These are phyloP conservation scores for Gavialis gangeticus DNA, from an alignment of 2,113 vertebrate species.

Conservation along the genomic window DNA sequence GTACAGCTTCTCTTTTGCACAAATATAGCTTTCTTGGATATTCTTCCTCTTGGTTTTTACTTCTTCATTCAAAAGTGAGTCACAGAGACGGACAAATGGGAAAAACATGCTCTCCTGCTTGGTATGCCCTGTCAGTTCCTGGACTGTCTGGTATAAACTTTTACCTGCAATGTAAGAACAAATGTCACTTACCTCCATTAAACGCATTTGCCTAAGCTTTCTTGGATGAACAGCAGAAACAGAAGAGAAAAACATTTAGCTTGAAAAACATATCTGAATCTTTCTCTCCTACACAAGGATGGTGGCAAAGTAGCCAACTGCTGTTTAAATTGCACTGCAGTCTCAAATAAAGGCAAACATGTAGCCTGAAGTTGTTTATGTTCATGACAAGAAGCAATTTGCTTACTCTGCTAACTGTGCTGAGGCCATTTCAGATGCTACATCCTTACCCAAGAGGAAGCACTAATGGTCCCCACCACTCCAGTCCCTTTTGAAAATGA, in stretches of 20 bases:
- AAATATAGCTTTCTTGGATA: no score
- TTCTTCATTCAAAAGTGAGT: neutral
- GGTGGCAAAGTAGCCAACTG: neutral
- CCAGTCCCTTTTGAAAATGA: neutral
- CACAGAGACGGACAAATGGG: neutral
- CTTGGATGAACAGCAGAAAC: neutral
- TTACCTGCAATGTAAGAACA: neutral
- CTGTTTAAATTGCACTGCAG: neutral
- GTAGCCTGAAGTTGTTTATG: neutral
- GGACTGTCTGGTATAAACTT: neutral
- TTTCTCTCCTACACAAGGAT: neutral
- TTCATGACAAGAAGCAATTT: neutral
- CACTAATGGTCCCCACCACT: neutral
- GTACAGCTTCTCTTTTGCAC: neutral
- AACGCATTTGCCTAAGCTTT: neutral
- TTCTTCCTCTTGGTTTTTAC: neutral
- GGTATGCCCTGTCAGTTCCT: neutral
- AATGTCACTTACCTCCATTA: neutral
- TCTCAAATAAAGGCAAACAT: neutral
- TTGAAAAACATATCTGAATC: neutral
- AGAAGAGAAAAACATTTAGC: neutral
- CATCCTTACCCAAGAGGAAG: neutral
- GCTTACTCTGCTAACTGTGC: neutral
- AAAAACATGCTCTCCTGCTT: neutral
- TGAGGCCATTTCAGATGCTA: neutral